These are phyloP conservation scores for Macquaria australasica DNA, from an alignment of 2,113 vertebrate genomes.

Conservation along the genomic window DNA sequence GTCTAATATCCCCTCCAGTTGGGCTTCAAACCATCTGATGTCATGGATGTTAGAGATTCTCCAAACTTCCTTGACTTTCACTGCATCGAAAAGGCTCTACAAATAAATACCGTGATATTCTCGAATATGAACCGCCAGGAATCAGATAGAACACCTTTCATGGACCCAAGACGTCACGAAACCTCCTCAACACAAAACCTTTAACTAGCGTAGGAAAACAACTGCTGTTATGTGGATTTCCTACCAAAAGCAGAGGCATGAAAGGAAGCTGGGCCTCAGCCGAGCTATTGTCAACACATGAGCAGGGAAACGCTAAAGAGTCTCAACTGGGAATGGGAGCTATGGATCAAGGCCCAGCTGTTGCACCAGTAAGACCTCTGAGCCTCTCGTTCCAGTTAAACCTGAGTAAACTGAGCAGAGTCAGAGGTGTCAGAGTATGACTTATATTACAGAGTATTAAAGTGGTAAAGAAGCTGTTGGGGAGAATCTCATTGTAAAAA, in stretches of 20 bases:
- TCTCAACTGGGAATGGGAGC: constrained; percentile 20
- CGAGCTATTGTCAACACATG: constrained; percentile 45
- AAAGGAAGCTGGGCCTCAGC: constrained; percentile 11
- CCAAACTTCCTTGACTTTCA: neutral
- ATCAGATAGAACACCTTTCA: neutral
- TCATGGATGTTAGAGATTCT: constrained; percentile 5
- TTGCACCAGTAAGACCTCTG: constrained; percentile 35
- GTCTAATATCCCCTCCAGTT: neutral
- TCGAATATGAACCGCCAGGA: neutral
- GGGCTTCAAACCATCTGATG: neutral
- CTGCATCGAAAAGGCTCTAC: neutral
- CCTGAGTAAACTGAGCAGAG: constrained; percentile 31
- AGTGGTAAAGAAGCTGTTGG: neutral
- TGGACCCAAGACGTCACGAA: neutral
- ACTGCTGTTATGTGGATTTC: neutral
- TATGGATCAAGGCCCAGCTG: constrained; percentile 61
- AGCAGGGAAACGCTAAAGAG: constrained; percentile 7
- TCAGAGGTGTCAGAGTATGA: neutral
- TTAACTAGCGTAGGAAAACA: neutral
- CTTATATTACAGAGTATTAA: neutral
- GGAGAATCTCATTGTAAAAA: neutral
- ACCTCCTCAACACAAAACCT: neutral
- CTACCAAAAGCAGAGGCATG: constrained; percentile 1
- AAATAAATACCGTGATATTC: neutral
- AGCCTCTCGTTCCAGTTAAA: constrained; percentile 37